Conservation (phyloP, 2,888 invertebrate species). For the Sepioteuthis lessoniana region DNA sequence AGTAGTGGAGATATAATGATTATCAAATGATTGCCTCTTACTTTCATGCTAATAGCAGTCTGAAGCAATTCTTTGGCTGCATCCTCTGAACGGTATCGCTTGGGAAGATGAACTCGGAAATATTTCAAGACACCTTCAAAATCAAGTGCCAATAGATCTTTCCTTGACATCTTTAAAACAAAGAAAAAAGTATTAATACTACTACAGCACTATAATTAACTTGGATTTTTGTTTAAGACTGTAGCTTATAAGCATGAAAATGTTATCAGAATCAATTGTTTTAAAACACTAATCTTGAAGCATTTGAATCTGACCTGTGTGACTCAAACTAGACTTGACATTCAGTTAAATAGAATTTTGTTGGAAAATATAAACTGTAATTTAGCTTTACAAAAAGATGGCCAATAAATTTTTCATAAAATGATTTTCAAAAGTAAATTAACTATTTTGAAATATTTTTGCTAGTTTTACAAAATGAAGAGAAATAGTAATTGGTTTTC, state of each 20-base stretch:
- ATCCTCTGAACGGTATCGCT: constrained; percentile 94
- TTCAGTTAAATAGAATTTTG: too few species aligned
- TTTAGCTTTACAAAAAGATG: background rate
- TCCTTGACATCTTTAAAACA: constrained; percentile 79
- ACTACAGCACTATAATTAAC: background rate
- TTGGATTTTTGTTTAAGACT: too few species aligned
- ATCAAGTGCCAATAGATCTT: constrained; percentile 92
- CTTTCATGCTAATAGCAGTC: constrained; percentile 90
- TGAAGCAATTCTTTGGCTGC: constrained; percentile 91
- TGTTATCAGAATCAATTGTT: too few species aligned
- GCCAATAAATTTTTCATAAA: background rate
- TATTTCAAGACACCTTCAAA: constrained; percentile 98
- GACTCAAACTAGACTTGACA: background rate
- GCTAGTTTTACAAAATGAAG: background rate
- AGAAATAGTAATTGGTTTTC: background rate
- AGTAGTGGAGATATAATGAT: background rate
- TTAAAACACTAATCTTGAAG: too few species aligned
- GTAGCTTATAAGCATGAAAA: too few species aligned
- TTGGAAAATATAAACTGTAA: background rate
- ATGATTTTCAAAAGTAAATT: background rate
- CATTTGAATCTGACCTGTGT: too few species aligned
- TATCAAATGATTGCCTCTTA: constrained; percentile 72
- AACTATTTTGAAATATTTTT: background rate
- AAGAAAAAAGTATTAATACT: background rate
- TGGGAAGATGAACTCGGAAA: constrained; percentile 96